Percentiles rank a stretch among this genome's conserved stretches.
phyloP scores from a whole-genome alignment of 2,888 invertebrate species.

The Xylocampa areola region DNA sequence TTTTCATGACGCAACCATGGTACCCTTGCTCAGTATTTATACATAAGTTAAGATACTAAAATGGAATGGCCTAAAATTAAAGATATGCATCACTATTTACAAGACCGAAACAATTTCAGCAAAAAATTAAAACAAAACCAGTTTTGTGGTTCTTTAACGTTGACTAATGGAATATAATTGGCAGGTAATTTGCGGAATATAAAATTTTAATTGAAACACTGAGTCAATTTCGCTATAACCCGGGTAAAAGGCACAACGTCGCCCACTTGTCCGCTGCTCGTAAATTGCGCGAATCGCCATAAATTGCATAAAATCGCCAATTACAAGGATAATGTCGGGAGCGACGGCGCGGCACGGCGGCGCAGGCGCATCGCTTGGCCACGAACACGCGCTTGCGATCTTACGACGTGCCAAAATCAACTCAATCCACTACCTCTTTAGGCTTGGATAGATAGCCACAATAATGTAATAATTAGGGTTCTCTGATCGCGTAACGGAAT shows the following conservation, averaged over 20 bases:
- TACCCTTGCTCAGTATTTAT: background rate
- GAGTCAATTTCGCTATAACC: constrained; percentile 76
- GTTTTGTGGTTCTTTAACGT: constrained; percentile 68
- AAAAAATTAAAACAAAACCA: constrained; percentile 64
- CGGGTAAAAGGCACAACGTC: constrained; percentile 72
- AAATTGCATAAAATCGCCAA: constrained; percentile 88
- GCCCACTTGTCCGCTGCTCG: constrained; percentile 87
- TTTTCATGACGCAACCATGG: constrained; percentile 38
- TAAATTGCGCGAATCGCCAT: constrained; percentile 87
- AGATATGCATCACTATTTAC: constrained; percentile 53
- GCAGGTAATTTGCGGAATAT: constrained; percentile 84
- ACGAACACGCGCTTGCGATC: constrained; percentile 50
- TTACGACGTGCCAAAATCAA: constrained; percentile 77
- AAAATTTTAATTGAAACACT: constrained; percentile 85
- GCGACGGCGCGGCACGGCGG: constrained; percentile 55
- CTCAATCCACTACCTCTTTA: constrained; percentile 68
- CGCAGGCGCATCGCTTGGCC: constrained; percentile 60
- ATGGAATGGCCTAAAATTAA: constrained; percentile 47
- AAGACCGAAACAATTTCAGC: constrained; percentile 41
- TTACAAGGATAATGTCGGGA: constrained; percentile 85
- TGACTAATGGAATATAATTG: constrained; percentile 84
- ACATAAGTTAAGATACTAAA: background rate
- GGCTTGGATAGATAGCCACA: constrained; percentile 64
- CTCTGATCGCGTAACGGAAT: constrained; percentile 66
- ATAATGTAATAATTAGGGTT: constrained; percentile 66